Base-by-base conservation (phyloP, 2,888 invertebrate species). In the Tenthredo mesomela region DNA sequence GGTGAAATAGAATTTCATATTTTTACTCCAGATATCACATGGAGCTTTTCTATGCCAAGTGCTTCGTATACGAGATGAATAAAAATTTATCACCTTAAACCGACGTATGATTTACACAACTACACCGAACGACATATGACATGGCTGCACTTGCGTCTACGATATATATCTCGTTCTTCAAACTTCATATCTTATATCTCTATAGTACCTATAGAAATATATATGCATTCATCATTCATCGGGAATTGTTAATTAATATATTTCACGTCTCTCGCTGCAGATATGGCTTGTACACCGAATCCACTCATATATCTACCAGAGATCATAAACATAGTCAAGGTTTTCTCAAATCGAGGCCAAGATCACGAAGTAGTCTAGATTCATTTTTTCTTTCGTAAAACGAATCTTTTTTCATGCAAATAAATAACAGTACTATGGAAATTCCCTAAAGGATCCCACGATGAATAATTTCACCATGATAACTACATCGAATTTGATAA, bases 321-420 rank as follows among this genome's bases (percentile, higher is more conserved):
- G 25, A 18, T 25, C 21, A 10, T 61, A 61, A 10, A 61, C 21
- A 25, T 25, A 61, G 9, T 70, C 70, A 70, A 70, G 70, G 37
- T 70, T 70, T 18, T 70, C 37, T 33, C 18, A 7, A 70, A 70
- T 70, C 70, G 18, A 37, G 70, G 70, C 70, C 70, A 70, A 37
- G 70, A 70, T 70, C 70, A 37, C 25, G 1, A 3, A 37, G n/a
- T n/a, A 9, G 70, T 70, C 18, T 70, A 6, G 18, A 37, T 61
- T 25, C 21, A 21, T 61, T 12, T 61, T 61, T 61, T 10, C 61
- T 25, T 10, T 61, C 61, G 3, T 18, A n/a, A 47, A 15, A 15
- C 15, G 15, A 15, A 15, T 12, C 3, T 0, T 15, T 3, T 47
- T 15, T 4, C 10, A n/a, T n/a, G 3, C 47, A 15, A 47, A 47